phyloP scores from a whole-genome alignment of 2,888 invertebrate genomes.

The Trisateles emortualis region DNA sequence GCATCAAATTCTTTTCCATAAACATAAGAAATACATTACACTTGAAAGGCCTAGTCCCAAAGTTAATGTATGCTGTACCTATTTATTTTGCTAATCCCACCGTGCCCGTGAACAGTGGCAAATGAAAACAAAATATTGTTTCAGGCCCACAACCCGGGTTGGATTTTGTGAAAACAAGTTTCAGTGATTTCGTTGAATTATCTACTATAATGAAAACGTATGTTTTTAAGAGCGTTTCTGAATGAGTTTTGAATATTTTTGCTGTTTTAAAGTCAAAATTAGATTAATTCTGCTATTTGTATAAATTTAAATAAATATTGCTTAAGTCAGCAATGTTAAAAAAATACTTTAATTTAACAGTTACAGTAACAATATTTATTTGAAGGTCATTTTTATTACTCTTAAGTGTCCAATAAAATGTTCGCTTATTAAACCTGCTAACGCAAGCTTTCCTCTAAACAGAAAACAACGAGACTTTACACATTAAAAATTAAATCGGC shows the following conservation, averaged over 20 bases:
- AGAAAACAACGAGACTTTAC: too few relatives aligned
- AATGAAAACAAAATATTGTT: constrained; percentile 63
- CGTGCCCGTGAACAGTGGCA: constrained; percentile 34
- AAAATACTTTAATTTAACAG: too few relatives aligned
- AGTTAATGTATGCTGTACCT: constrained; percentile 38
- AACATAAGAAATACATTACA: constrained; percentile 14
- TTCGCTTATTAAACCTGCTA: too few relatives aligned
- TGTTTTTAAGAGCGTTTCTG: neutral
- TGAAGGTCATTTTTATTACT: too few relatives aligned
- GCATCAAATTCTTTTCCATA: too few relatives aligned
- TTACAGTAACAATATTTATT: too few relatives aligned
- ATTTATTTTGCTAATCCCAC: constrained; percentile 50
- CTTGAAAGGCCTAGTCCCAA: constrained; percentile 12
- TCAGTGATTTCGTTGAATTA: constrained; percentile 19
- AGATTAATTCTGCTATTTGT: neutral
- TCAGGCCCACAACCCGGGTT: constrained; percentile 32
- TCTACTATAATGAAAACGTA: constrained; percentile 3
- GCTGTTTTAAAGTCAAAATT: constrained; percentile 2
- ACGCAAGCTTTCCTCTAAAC: too few relatives aligned
- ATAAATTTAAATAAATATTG: neutral
- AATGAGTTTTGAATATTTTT: neutral
- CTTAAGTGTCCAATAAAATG: too few relatives aligned
- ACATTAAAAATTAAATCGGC: too few relatives aligned
- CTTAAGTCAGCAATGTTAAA: too few relatives aligned
- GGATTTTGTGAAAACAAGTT: constrained; percentile 48